Base-by-base conservation (phyloP, 2,888 invertebrate genomes). In the Oxytorus armatus region DNA sequence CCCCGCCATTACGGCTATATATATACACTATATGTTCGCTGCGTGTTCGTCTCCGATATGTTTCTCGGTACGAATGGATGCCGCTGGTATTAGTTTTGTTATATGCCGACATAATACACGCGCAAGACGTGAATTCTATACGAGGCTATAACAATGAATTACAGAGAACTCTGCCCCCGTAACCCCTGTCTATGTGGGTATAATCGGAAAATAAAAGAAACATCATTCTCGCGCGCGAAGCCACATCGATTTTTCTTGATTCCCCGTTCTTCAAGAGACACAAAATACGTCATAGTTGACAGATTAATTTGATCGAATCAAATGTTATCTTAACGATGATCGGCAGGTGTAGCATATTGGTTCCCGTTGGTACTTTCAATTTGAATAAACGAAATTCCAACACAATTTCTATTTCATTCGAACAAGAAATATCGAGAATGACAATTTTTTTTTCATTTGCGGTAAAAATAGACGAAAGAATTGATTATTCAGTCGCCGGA, bases 1-100 rank as follows among this genome's bases (percentile, higher is more conserved):
- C 63, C 68, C 39, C 53, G 51, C 51, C 39, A 53, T 63, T 63
- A 29, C 47, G 33, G 14, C 36, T 53, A 23, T 39, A 16, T 51
- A 1, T 63, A 16, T 33, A 16, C n/a, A n/a, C n/a, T n/a, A n/a
- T 8, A 47, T 42, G 29, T 63, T 44, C 16, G 14, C 7, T 14
- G 11, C n/a, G 29, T 23, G 16, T 23, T 8, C 25, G n/a, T n/a
- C n/a, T n/a, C n/a, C n/a, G n/a, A n/a, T n/a, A n/a, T n/a, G n/a
- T n/a, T n/a, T n/a, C n/a, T n/a, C 4, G 1, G 42, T 7, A 23
- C 16, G 39, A 10, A 21, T 23, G 21, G 21, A 21, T 42, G 36
- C 4, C 10, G 1, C 36, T 4, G 36, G 36, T 36, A 8, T 36
- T 36, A 1, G 36, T 36, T 36, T 4, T 36, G 10, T 8, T 1